Percentiles rank a stretch among this genome's conserved stretches.
Conservation (phyloP, 2,113 vertebrate genomes). For the Bujurquina vittata region DNA sequence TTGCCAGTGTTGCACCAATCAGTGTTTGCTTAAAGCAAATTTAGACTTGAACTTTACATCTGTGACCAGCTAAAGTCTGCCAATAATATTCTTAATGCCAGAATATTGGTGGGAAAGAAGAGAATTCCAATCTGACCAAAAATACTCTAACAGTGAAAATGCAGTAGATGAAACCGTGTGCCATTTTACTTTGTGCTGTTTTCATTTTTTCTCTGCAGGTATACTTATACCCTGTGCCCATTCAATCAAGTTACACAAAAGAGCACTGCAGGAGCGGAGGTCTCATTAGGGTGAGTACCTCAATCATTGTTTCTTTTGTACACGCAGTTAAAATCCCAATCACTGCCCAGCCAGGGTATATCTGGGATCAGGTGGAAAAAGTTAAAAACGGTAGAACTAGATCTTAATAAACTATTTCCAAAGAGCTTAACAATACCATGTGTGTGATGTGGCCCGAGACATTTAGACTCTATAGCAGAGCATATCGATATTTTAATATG, state of each 20-base stretch:
- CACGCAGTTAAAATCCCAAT: slow-evolving; percentile 16
- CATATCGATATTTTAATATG: slow-evolving; percentile 12
- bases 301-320: slow-evolving; percentile 33
- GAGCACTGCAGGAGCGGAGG: slow-evolving; percentile 69
- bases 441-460: neutral
- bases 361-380: slow-evolving; percentile 5
- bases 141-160: neutral
- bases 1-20: neutral
- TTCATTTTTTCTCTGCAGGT: slow-evolving; percentile 59
- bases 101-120: neutral
- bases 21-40: neutral
- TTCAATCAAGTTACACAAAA: slow-evolving; percentile 78
- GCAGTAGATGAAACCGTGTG: neutral
- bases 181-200: neutral
- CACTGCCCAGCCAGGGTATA: neutral
- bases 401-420: neutral
- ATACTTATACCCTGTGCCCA: slow-evolving; percentile 74
- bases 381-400: neutral
- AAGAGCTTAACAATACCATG: neutral
- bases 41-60: neutral
- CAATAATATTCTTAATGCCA: neutral
- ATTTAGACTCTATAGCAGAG: slow-evolving; percentile 24
- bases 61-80: neutral
- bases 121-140: neutral
- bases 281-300: slow-evolving; percentile 78